These are phyloP conservation scores for Chelonia mydas DNA, from an alignment of 2,797 vertebrate species.

Conservation along the genomic window DNA sequence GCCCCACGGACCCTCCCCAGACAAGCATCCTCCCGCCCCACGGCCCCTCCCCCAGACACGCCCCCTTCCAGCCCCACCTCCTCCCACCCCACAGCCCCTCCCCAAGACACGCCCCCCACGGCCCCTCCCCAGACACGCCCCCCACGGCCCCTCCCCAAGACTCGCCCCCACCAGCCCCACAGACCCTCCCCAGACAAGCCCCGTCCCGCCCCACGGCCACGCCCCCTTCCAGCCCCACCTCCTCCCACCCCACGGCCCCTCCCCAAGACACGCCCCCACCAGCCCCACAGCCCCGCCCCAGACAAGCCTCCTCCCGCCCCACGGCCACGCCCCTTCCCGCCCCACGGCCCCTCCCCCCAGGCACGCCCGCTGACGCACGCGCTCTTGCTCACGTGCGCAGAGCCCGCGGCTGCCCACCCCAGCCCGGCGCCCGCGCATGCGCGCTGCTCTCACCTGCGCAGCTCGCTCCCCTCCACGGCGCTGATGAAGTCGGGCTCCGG, in stretches of 20 bases:
- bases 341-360: background rate
- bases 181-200: no score
- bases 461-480: slow-evolving; percentile 39
- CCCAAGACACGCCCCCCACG: background rate
- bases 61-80: background rate
- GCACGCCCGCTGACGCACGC: background rate
- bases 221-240: background rate
- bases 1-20: no score
- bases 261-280: background rate
- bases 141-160: background rate
- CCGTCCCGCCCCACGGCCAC: no score
- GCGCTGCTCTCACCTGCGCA: slow-evolving; percentile 45
- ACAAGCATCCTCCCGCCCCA: background rate
- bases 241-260: background rate
- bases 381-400: background rate
- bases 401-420: background rate
- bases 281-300: background rate
- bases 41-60: background rate
- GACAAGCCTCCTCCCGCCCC: no score
- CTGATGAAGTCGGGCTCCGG: slow-evolving; percentile 53
- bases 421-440: background rate
- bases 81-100: background rate
- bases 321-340: no score
- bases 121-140: background rate
- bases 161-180: no score